Percentiles rank a stretch among this genome's conserved stretches.
Evolutionary conservation across 1,140 invertebrate genomes (phyloP).

Genomic region (Drosophila repleta): DNA sequence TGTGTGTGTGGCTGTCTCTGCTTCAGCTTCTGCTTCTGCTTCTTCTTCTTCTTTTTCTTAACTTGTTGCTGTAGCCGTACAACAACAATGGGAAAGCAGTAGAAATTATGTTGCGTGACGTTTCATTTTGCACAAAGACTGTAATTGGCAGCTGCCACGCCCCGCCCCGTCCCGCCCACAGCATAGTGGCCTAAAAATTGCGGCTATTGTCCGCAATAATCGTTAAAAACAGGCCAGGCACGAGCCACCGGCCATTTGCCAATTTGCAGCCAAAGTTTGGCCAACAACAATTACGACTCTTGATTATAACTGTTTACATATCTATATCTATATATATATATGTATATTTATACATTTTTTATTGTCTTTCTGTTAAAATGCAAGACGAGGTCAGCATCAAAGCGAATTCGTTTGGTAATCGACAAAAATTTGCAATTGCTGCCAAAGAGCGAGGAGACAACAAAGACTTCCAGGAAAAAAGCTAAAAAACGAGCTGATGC

Average conservation of each 20-base stretch:
- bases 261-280: slow-evolving; percentile 32
- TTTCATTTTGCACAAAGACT: slow-evolving; percentile 80
- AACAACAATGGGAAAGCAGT: slow-evolving; percentile 65
- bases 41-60: slow-evolving; percentile 39
- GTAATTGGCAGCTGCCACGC: slow-evolving; percentile 58
- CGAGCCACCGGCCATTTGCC: slow-evolving; percentile 27
- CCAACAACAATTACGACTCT: slow-evolving; percentile 31
- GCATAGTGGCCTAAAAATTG: slow-evolving; percentile 66
- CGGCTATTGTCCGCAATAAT: slow-evolving; percentile 33
- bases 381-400: slow-evolving; percentile 37
- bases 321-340: not conserved
- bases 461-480: slow-evolving; percentile 6
- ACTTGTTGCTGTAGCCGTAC: slow-evolving; percentile 17
- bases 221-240: slow-evolving; percentile 43
- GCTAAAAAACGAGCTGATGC: slow-evolving; percentile 9
- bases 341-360: not conserved
- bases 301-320: slow-evolving; percentile 18
- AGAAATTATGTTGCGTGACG: slow-evolving; percentile 82
- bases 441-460: slow-evolving; percentile 1
- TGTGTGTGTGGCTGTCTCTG: slow-evolving; percentile 37
- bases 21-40: slow-evolving; percentile 12
- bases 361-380: slow-evolving; percentile 33
- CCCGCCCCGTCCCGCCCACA: slow-evolving; percentile 10
- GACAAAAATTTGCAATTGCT: slow-evolving; percentile 17
- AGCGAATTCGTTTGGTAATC: slow-evolving; percentile 16